phyloP scores from a whole-genome alignment of 1,140 invertebrate species.

The Heterodera schachtii region DNA sequence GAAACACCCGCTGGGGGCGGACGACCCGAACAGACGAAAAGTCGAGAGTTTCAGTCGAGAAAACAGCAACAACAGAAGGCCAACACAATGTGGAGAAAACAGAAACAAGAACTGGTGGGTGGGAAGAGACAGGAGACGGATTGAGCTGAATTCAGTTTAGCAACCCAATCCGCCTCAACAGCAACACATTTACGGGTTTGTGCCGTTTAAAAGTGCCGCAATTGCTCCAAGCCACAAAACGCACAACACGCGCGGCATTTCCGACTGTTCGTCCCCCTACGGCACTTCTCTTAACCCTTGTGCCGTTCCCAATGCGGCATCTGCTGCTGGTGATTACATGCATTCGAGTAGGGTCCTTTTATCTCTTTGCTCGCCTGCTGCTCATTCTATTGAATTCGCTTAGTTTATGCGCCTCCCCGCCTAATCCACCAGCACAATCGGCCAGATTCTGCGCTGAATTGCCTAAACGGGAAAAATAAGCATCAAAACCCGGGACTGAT shows the following conservation, averaged over 20 bases:
- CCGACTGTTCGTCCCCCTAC: conserved; percentile 8
- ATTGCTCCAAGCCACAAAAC: background rate
- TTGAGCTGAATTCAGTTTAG: background rate
- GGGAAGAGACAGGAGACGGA: background rate
- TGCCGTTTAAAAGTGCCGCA: conserved; percentile 36
- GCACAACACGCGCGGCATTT: background rate
- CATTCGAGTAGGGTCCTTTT: conserved; percentile 31
- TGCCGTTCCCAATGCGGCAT: conserved; percentile 7
- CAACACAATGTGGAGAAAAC: conserved; percentile 39
- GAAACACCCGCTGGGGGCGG: conserved; percentile 1
- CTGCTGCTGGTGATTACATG: conserved; percentile 29
- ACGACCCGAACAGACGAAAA: conserved; percentile 40
- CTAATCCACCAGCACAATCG: conserved; percentile 8
- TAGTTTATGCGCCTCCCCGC: conserved; percentile 46
- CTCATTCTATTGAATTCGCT: background rate
- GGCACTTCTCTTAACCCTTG: conserved; percentile 7
- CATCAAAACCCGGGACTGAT: background rate
- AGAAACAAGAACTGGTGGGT: background rate
- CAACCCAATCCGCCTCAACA: conserved; percentile 9
- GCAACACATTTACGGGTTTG: conserved; percentile 43
- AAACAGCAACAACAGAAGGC: conserved; percentile 45
- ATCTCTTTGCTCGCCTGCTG: background rate
- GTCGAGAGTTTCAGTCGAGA: conserved; percentile 39
- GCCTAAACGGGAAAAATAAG: conserved; percentile 10
- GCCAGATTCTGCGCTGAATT: conserved; percentile 29